A percentile compares a stretch with the other conserved stretches of the same genome.
phyloP scores from a whole-genome alignment of 2,888 invertebrate genomes.

The Heliconius hortense region DNA sequence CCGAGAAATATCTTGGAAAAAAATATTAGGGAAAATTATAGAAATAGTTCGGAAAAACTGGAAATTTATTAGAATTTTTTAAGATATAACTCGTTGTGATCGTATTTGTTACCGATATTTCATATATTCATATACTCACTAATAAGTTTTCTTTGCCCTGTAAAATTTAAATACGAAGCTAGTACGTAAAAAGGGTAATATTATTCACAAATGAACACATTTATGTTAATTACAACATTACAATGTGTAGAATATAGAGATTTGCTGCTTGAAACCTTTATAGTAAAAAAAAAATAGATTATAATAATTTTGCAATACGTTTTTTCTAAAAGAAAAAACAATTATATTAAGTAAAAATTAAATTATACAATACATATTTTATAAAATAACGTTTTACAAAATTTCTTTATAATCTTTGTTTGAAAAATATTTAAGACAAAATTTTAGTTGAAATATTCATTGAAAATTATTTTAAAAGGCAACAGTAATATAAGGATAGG shows the following conservation, averaged over 20 bases:
- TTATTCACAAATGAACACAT: slow-evolving; percentile 66
- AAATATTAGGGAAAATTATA: neutral
- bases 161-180: slow-evolving; percentile 72
- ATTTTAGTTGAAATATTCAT: slow-evolving; percentile 51
- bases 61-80: slow-evolving; percentile 8
- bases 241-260: slow-evolving; percentile 32
- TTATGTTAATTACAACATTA: slow-evolving; percentile 39
- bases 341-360: neutral
- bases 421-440: slow-evolving; percentile 34
- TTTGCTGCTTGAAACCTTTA: slow-evolving; percentile 36
- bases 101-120: slow-evolving; percentile 65
- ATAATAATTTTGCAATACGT: slow-evolving; percentile 30
- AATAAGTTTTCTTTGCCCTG: slow-evolving; percentile 81
- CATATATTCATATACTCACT: slow-evolving; percentile 70
- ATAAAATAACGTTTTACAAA: slow-evolving; percentile 37
- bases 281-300: slow-evolving; percentile 22
- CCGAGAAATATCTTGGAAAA: slow-evolving; percentile 34
- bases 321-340: neutral
- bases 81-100: slow-evolving; percentile 38
- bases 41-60: slow-evolving; percentile 13
- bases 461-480: slow-evolving; percentile 52
- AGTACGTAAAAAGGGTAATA: slow-evolving; percentile 63
- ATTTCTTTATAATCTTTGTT: slow-evolving; percentile 30
- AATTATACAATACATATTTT: neutral
- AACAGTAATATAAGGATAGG: slow-evolving; percentile 51